Percentiles rank a stretch among this genome's conserved stretches.
Conservation (phyloP, 2,888 invertebrate species). For the Alsophila aescularia region DNA sequence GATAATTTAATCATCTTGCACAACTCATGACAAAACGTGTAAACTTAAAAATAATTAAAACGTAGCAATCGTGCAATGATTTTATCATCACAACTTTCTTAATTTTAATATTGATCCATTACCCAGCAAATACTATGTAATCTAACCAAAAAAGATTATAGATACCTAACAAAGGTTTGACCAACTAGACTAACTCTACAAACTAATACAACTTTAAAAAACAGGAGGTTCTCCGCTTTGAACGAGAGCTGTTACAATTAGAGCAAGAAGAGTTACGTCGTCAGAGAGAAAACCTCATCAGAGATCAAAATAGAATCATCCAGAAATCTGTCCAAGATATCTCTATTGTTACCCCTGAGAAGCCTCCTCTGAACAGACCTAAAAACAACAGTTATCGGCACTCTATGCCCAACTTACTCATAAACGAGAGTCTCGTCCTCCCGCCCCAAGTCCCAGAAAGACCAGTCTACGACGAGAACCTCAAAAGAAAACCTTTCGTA, state of each 20-base stretch:
- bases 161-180: background rate
- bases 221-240: constrained; percentile 90
- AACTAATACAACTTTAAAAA: constrained; percentile 28
- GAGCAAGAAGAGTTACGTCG: constrained; percentile 91
- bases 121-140: no score
- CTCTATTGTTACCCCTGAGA: constrained; percentile 66
- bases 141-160: no score
- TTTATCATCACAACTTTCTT: no score
- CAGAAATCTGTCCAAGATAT: constrained; percentile 87
- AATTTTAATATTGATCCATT: no score
- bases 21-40: no score
- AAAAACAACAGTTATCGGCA: constrained; percentile 68
- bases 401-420: constrained; percentile 78
- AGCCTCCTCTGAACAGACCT: constrained; percentile 58
- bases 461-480: constrained; percentile 59
- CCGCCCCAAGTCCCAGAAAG: constrained; percentile 49
- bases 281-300: constrained; percentile 88
- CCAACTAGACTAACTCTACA: constrained; percentile 14
- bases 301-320: constrained; percentile 86
- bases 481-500: constrained; percentile 71
- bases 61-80: no score
- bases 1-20: no score
- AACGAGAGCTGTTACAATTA: constrained; percentile 90
- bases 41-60: no score
- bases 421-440: constrained; percentile 63